phyloP scores from a whole-genome alignment of 2,113 vertebrate genomes.

The Amazona vittata region DNA sequence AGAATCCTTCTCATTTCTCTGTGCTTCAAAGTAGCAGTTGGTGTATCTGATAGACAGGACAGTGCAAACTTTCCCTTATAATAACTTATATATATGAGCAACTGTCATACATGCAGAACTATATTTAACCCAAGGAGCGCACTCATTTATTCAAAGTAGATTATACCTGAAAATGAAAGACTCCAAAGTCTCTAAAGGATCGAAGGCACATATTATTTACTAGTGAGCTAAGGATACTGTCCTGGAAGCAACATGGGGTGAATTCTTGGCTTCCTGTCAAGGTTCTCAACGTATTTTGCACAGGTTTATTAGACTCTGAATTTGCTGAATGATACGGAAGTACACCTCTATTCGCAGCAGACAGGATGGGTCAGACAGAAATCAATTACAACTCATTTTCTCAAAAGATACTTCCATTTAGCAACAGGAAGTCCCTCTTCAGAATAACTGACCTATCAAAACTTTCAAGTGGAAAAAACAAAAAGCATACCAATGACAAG shows the following conservation, averaged over 20 bases:
- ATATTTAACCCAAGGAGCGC: not conserved
- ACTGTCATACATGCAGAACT: not conserved
- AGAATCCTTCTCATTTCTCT: not conserved
- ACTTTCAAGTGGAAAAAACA: not conserved
- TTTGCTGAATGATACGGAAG: not conserved
- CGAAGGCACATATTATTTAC: not conserved
- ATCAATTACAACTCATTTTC: not conserved
- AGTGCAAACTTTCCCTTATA: not conserved
- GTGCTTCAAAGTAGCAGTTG: not conserved
- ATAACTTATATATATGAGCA: not conserved
- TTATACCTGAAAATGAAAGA: not conserved
- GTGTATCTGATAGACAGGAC: fast-evolving
- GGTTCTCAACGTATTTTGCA: not conserved
- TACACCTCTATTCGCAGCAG: not conserved
- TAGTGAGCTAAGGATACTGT: not conserved
- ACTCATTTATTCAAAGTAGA: not conserved
- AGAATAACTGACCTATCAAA: not conserved
- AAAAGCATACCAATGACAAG: not conserved
- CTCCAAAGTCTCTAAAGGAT: not conserved
- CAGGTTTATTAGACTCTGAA: not conserved
- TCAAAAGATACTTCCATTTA: not conserved
- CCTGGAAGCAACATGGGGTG: not conserved
- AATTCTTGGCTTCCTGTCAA: not conserved
- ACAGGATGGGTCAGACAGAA: not conserved
- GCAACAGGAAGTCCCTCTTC: not conserved